A percentile compares a stretch with the other conserved stretches of the same genome.
Evolutionary conservation across 2,113 vertebrate genomes (phyloP).

Genomic region (Ictalurus punctatus): DNA sequence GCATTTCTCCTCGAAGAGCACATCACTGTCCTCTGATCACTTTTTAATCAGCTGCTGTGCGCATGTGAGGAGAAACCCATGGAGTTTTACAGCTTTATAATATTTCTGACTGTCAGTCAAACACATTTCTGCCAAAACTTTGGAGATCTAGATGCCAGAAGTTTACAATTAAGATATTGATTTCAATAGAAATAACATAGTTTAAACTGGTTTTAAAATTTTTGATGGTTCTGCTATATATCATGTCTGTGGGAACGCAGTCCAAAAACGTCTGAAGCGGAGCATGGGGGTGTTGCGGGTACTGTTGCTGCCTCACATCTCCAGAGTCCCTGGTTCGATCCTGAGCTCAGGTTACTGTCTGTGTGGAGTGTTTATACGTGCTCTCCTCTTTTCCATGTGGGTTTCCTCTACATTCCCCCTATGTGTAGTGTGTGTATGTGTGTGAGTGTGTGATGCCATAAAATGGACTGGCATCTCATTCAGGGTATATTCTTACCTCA

Average conservation of each 20-base stretch:
- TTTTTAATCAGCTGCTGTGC: background rate
- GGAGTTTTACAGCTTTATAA: background rate
- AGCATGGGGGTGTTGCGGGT: background rate
- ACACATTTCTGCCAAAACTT: background rate
- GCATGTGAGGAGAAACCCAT: background rate
- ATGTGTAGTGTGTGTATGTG: background rate
- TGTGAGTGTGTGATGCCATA: background rate
- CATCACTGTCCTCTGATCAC: slow-evolving; percentile 9
- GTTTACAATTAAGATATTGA: background rate
- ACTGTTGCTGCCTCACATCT: background rate
- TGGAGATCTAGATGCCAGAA: background rate
- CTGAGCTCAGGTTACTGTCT: background rate
- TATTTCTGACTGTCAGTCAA: background rate
- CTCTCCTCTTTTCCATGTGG: background rate
- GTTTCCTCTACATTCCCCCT: background rate
- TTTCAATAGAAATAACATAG: background rate
- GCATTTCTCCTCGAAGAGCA: background rate
- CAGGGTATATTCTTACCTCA: background rate
- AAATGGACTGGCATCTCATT: background rate
- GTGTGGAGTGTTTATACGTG: background rate
- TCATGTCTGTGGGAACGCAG: background rate
- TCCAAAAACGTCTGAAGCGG: background rate
- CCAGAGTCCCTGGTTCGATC: background rate
- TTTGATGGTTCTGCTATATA: background rate
- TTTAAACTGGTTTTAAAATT: background rate